These are phyloP conservation scores for Porites lobata DNA, from an alignment of 92 coral and sea anemone species.

Conservation along the genomic window DNA sequence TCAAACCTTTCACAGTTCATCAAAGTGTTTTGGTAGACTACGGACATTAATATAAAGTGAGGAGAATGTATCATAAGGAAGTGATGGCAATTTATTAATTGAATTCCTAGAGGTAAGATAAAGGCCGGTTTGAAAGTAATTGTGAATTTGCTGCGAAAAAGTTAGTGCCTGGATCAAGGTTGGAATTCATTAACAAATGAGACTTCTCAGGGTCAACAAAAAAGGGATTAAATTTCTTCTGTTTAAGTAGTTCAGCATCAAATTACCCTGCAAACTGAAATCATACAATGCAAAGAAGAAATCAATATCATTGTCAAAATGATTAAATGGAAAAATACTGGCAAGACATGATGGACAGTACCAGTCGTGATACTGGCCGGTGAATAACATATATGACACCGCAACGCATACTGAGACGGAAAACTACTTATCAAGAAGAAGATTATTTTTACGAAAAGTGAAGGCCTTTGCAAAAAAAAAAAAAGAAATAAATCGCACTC, in stretches of 20 bases:
- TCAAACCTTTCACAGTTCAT: too few species aligned
- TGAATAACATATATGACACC: too few species aligned
- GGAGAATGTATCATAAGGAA: constrained; percentile 30
- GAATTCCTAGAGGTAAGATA: constrained; percentile 53
- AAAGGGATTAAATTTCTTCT: constrained; percentile 43
- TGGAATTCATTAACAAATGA: constrained; percentile 47
- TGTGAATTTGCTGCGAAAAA: constrained; percentile 38
- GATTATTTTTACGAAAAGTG: too few species aligned
- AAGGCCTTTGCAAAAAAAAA: too few species aligned
- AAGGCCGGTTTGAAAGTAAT: constrained; percentile 36
- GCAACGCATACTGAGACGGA: too few species aligned
- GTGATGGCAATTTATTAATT: constrained; percentile 42
- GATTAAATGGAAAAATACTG: constrained; percentile 1
- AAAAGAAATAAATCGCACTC: too few species aligned
- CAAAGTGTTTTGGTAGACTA: constrained; percentile 51
- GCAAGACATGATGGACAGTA: constrained; percentile 43
- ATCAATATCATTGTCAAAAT: too few species aligned
- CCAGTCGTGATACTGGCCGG: constrained; percentile 24
- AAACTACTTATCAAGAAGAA: too few species aligned
- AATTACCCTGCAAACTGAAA: constrained; percentile 26
- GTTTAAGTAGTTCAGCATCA: constrained; percentile 6
- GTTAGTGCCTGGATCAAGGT: constrained; percentile 60
- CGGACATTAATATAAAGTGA: constrained; percentile 56
- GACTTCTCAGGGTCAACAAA: constrained; percentile 38
- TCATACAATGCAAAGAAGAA: not conserved